Conservation (phyloP, 2,797 vertebrate species). For the Pygocentrus nattereri region DNA sequence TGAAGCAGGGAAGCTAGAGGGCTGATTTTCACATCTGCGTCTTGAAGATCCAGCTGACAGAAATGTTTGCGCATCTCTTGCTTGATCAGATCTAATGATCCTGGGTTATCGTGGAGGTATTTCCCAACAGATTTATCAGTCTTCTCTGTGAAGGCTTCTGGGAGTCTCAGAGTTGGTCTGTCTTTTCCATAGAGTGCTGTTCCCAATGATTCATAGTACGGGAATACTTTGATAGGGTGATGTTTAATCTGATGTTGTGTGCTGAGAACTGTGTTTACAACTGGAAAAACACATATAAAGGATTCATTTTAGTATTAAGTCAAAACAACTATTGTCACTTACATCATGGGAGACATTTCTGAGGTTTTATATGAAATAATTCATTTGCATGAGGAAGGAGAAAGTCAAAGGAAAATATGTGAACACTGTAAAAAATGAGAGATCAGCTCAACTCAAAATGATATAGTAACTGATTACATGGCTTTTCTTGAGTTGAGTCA, state of each 20-base stretch:
- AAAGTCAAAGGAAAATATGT: too few species aligned
- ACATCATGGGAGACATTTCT: too few species aligned
- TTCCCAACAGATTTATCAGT: conserved; percentile 73
- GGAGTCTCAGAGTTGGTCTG: conserved; percentile 79
- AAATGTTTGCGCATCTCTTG: conserved; percentile 71
- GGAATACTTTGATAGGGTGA: conserved; percentile 81
- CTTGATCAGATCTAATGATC: conserved; percentile 64
- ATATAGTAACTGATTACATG: too few species aligned
- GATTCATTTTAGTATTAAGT: background rate
- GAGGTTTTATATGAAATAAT: too few species aligned
- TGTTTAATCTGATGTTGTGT: conserved; percentile 76
- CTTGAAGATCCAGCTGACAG: conserved; percentile 71
- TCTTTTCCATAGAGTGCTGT: conserved; percentile 87
- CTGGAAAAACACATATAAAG: conserved; percentile 68
- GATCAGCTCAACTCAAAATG: too few species aligned
- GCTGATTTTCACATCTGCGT: conserved; percentile 71
- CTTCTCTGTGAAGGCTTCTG: conserved; percentile 72
- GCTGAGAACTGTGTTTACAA: conserved; percentile 73
- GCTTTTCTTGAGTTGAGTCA: too few species aligned
- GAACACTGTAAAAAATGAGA: too few species aligned
- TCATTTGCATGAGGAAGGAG: too few species aligned
- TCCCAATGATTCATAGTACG: conserved; percentile 82
- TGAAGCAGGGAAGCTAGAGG: conserved; percentile 73
- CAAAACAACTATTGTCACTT: background rate
- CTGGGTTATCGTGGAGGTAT: conserved; percentile 73